phyloP scores from a whole-genome alignment of 2,113 vertebrate species.

The Pedetes capensis region DNA sequence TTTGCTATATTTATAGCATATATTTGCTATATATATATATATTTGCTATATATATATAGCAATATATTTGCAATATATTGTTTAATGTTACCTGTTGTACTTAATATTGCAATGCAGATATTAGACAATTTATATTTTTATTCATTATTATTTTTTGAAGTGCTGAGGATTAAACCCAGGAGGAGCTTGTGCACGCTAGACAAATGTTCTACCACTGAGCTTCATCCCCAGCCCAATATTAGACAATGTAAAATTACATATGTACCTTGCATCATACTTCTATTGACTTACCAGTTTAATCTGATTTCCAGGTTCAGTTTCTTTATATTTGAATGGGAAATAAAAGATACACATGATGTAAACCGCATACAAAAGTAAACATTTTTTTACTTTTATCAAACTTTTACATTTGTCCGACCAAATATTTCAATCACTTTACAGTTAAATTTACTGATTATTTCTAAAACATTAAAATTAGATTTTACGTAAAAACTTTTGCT shows the following conservation, averaged over 20 bases:
- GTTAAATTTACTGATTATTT: not conserved
- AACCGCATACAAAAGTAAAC: not conserved
- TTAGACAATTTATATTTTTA: not conserved
- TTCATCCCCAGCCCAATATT: not conserved
- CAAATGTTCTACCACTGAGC: not conserved
- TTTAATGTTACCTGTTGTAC: not conserved
- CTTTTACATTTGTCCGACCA: not conserved
- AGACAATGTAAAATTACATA: not conserved
- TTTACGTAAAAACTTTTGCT: not conserved
- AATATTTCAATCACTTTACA: not conserved
- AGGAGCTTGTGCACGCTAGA: not conserved
- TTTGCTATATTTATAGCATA: too few species aligned
- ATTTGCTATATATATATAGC: too few species aligned
- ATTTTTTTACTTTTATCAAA: not conserved
- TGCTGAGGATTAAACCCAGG: not conserved
- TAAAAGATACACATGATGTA: not conserved
- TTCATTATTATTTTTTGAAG: not conserved
- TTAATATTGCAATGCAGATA: not conserved
- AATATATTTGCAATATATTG: too few species aligned
- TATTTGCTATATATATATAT: too few species aligned
- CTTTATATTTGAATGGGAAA: not conserved
- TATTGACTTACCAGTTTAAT: not conserved
- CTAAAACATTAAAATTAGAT: not conserved
- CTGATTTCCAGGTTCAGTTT: not conserved
- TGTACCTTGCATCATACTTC: not conserved